Percentiles rank a stretch among this genome's conserved stretches.
phyloP scores from a whole-genome alignment of 2,113 vertebrate genomes.

The Cacatua alba region DNA sequence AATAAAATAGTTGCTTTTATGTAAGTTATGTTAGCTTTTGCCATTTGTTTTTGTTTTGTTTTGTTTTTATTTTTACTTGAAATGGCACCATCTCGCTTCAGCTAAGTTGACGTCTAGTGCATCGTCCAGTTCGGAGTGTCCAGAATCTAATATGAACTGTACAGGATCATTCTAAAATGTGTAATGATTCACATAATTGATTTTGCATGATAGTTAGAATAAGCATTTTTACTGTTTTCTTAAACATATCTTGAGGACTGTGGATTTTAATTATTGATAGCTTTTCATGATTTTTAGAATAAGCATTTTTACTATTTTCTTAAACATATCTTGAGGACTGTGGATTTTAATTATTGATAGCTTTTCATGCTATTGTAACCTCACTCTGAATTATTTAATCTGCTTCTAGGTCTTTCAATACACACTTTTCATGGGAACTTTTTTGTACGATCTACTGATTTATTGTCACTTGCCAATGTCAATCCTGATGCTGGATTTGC shows the following conservation, averaged over 20 bases:
- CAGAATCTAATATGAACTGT: not conserved
- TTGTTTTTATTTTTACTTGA: not conserved
- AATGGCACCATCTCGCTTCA: not conserved
- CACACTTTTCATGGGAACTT: slow-evolving; percentile 99
- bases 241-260: not conserved
- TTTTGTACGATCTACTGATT: slow-evolving; percentile 96
- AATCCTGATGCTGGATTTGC: slow-evolving; percentile 97
- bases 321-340: not conserved
- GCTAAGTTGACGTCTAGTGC: not conserved
- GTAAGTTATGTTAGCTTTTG: not conserved
- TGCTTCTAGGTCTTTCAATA: slow-evolving; percentile 90
- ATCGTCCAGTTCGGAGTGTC: not conserved
- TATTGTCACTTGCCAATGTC: slow-evolving; percentile 95
- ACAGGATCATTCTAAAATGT: not conserved
- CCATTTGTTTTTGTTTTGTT: not conserved
- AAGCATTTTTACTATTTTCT: not conserved
- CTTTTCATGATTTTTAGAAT: not conserved
- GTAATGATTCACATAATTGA: not conserved
- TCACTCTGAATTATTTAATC: not conserved
- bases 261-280: not conserved
- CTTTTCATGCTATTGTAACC: not conserved
- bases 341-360: not conserved
- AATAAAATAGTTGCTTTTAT: not conserved
- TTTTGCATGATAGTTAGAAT: not conserved
- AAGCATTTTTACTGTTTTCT: not conserved